A percentile compares a stretch with the other conserved stretches of the same genome.
These are phyloP conservation scores for Trissolcus basalis DNA, from an alignment of 1,140 invertebrate species.

Conservation along the genomic window DNA sequence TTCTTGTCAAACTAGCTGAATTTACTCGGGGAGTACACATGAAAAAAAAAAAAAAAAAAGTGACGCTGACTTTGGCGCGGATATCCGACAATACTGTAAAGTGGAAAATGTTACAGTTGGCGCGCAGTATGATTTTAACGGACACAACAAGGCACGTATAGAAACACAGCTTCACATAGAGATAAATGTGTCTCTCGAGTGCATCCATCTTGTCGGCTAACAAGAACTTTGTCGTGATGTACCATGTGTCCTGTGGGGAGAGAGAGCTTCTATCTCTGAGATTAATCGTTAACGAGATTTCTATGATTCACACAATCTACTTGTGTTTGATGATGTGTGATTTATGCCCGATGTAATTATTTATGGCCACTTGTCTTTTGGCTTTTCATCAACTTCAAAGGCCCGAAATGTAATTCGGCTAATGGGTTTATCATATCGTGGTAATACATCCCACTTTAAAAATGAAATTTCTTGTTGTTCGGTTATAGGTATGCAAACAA, in stretches of 20 bases:
- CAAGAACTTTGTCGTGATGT: conserved; percentile 57
- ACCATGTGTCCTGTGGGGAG: conserved; percentile 36
- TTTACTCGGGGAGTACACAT: no score
- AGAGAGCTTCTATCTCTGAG: conserved; percentile 40
- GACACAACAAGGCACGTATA: conserved; percentile 44
- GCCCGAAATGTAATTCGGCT: no score
- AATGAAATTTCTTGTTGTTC: no score
- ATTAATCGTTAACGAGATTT: conserved; percentile 59
- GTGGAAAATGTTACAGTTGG: conserved; percentile 39
- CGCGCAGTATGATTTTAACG: conserved; percentile 45
- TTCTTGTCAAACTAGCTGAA: no score
- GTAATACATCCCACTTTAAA: no score
- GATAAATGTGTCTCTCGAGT: conserved; percentile 59
- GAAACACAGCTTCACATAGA: conserved; percentile 32
- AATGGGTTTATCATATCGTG: no score
- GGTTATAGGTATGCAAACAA: no score
- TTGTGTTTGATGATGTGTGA: not conserved
- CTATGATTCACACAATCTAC: conserved; percentile 20
- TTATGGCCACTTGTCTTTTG: not conserved
- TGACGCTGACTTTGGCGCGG: conserved; percentile 33
- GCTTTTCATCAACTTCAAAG: no score
- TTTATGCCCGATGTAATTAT: not conserved
- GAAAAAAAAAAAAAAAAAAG: conserved; percentile 22
- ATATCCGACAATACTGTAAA: conserved; percentile 38
- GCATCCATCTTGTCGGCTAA: conserved; percentile 56